Evolutionary conservation across 2,113 vertebrate species (phyloP).

Genomic region (Centropristis striata): DNA sequence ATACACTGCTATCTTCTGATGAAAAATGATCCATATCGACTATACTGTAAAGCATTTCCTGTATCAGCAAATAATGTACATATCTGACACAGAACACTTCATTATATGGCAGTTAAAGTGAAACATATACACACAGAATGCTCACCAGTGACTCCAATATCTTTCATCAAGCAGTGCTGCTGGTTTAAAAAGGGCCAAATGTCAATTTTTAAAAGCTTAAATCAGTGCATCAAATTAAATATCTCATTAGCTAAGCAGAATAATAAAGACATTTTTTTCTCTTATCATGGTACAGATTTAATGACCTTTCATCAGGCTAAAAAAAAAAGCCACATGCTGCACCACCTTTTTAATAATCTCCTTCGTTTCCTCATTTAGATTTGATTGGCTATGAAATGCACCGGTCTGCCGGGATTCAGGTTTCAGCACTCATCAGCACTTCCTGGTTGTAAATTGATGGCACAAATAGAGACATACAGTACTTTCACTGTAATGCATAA

Average conservation of each 20-base stretch:
- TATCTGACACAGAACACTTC: too few relatives aligned
- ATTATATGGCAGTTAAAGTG: too few relatives aligned
- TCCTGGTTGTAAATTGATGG: conserved; percentile 81
- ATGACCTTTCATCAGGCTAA: conserved; percentile 83
- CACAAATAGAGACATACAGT: conserved; percentile 57
- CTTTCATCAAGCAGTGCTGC: not conserved
- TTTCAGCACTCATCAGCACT: conserved; percentile 89
- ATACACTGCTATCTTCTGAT: too few relatives aligned
- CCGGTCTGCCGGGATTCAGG: conserved; percentile 83
- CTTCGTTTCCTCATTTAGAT: conserved; percentile 90
- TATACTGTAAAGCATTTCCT: too few relatives aligned
- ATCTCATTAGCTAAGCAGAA: conserved; percentile 61
- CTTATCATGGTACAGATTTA: conserved; percentile 52
- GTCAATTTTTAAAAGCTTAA: not conserved
- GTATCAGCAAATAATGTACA: too few relatives aligned
- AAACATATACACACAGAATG: too few relatives aligned
- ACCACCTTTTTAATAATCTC: conserved; percentile 86
- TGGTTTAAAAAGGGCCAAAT: not conserved
- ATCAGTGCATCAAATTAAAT: not conserved
- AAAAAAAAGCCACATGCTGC: conserved; percentile 47
- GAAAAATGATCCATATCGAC: too few relatives aligned
- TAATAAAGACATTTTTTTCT: conserved; percentile 86
- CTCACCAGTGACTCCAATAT: too few relatives aligned
- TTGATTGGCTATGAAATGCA: conserved; percentile 90
- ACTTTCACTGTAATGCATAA: conserved; percentile 22